Percentiles rank a stretch among this genome's conserved stretches.
phyloP scores from a whole-genome alignment of 2,888 invertebrate genomes.

The Molanna angustata region DNA sequence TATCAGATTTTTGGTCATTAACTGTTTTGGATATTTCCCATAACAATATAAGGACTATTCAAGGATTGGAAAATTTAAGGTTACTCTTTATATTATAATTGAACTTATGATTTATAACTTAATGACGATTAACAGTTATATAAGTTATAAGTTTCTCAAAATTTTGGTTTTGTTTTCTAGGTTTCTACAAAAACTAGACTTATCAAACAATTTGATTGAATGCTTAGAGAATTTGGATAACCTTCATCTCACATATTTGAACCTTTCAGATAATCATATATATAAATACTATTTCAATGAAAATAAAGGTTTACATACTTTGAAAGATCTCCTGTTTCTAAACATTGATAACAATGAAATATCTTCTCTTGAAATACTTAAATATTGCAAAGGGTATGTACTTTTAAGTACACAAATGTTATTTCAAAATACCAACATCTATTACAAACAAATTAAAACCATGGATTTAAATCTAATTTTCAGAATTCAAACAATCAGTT shows the following conservation, averaged over 20 bases:
- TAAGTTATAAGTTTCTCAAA: too few species aligned
- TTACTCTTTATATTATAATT: too few species aligned
- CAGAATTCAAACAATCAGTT: slow-evolving; percentile 32
- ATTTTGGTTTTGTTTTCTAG: too few species aligned
- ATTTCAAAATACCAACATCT: too few species aligned
- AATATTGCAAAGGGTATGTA: slow-evolving; percentile 38
- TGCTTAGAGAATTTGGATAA: slow-evolving; percentile 56
- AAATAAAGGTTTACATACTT: slow-evolving; percentile 49
- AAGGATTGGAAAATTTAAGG: slow-evolving; percentile 55
- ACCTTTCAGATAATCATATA: slow-evolving; percentile 57
- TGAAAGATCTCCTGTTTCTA: slow-evolving; percentile 52
- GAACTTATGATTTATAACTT: too few species aligned
- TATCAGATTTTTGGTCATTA: slow-evolving; percentile 60
- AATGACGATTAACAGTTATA: too few species aligned
- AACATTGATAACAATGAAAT: slow-evolving; percentile 56
- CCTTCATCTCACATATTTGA: slow-evolving; percentile 52
- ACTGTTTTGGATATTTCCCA: slow-evolving; percentile 59
- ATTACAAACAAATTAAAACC: too few species aligned
- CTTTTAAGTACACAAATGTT: too few species aligned
- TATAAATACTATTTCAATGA: slow-evolving; percentile 46
- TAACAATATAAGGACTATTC: slow-evolving; percentile 57
- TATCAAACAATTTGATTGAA: slow-evolving; percentile 59
- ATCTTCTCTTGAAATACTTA: slow-evolving; percentile 52
- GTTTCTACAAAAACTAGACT: slow-evolving; percentile 55
- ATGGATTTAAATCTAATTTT: not conserved